Evolutionary conservation across 2,888 invertebrate species (phyloP).

Genomic region (Masnerella sp.): DNA sequence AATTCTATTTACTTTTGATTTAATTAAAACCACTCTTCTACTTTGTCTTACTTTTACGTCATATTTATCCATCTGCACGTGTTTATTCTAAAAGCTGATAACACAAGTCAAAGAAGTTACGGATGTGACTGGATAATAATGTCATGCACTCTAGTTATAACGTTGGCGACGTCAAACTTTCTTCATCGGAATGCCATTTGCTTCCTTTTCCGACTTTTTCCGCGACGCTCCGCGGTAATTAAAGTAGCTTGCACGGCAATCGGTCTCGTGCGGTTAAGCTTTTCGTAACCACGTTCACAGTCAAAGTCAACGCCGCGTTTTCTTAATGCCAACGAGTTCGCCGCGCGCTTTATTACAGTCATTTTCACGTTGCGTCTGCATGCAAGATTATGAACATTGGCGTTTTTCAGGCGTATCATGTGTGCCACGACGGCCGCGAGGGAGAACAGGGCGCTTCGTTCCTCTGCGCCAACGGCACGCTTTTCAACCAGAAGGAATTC

Average conservation of each 20-base stretch:
- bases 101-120: no score
- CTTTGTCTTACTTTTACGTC: no score
- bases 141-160: conserved; percentile 60
- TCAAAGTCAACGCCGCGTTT: conserved; percentile 38
- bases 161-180: conserved; percentile 60
- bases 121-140: conserved; percentile 45
- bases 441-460: conserved; percentile 90
- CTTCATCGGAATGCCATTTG: conserved; percentile 62
- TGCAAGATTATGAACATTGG: conserved; percentile 17
- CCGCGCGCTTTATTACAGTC: neutral
- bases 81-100: no score
- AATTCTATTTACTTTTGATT: no score
- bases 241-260: conserved; percentile 38
- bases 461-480: conserved; percentile 91
- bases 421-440: conserved; percentile 92
- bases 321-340: conserved; percentile 8
- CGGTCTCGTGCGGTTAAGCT: conserved; percentile 32
- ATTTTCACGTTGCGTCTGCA: neutral
- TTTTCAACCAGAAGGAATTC: conserved; percentile 91
- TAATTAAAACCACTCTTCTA: no score
- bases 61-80: no score
- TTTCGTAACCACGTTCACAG: conserved; percentile 22
- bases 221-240: conserved; percentile 28
- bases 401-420: conserved; percentile 86
- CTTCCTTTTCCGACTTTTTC: conserved; percentile 59